phyloP scores from a whole-genome alignment of 2,113 vertebrate genomes.

The Eulacestoma nigropectus region DNA sequence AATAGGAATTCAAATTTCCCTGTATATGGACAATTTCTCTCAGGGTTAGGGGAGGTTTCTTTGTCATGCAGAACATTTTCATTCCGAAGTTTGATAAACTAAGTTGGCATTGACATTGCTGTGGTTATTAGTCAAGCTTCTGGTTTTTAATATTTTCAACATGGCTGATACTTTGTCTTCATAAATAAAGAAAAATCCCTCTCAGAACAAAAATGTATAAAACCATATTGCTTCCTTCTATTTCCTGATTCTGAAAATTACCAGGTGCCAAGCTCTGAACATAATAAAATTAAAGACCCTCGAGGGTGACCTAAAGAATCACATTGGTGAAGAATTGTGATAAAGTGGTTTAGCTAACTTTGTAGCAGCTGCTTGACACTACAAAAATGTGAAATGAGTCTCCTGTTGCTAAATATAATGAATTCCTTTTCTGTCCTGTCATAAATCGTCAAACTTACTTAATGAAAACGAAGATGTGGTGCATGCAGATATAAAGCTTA shows the following conservation, averaged over 20 bases:
- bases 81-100: neutral
- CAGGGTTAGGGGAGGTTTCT: neutral
- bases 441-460: conserved; percentile 66
- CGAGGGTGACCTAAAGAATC: conserved; percentile 43
- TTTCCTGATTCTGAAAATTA: conserved; percentile 53
- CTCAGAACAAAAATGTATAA: conserved; percentile 17
- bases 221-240: neutral
- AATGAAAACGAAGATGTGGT: conserved; percentile 4
- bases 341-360: conserved; percentile 54
- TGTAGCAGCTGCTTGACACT: neutral
- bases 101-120: conserved; percentile 18
- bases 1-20: conserved; percentile 49
- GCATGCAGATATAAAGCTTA: neutral
- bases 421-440: conserved; percentile 60
- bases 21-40: neutral
- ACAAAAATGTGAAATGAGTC: conserved; percentile 69
- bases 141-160: conserved; percentile 66
- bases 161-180: conserved; percentile 63
- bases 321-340: conserved; percentile 3
- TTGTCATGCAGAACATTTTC: neutral
- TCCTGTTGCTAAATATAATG: conserved; percentile 72
- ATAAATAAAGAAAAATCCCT: conserved; percentile 54
- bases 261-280: conserved; percentile 32
- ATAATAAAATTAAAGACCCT: conserved; percentile 56
- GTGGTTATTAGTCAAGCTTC: conserved; percentile 58